Percentiles rank a stretch among this genome's conserved stretches.
Conservation (phyloP, 2,888 invertebrate genomes). For the Iselma pallidipennis region DNA sequence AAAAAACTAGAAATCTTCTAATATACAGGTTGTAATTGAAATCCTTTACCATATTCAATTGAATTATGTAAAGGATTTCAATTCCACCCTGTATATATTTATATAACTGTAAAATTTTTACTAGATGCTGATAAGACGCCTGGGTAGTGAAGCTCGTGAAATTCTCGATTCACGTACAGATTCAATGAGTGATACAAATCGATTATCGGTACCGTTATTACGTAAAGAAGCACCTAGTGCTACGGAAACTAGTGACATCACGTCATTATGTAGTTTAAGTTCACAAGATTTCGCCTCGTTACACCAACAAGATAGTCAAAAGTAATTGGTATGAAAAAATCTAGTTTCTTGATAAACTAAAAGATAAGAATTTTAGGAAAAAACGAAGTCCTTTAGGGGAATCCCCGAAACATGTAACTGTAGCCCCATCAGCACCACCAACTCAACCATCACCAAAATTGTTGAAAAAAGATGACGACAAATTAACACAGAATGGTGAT, state of each 20-base stretch:
- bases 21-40: neutral
- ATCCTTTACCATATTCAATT: no score
- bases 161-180: slow-evolving; percentile 51
- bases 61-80: no score
- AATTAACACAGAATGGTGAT: slow-evolving; percentile 32
- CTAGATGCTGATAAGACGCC: slow-evolving; percentile 68
- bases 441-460: slow-evolving; percentile 21
- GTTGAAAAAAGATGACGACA: slow-evolving; percentile 20
- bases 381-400: slow-evolving; percentile 34
- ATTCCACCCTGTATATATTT: neutral
- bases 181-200: slow-evolving; percentile 50
- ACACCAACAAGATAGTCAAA: slow-evolving; percentile 60
- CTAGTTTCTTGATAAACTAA: neutral
- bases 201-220: slow-evolving; percentile 55
- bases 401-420: slow-evolving; percentile 37
- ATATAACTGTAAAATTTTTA: slow-evolving; percentile 13
- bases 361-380: slow-evolving; percentile 30
- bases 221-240: slow-evolving; percentile 64
- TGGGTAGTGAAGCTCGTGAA: slow-evolving; percentile 65
- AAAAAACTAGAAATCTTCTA: neutral
- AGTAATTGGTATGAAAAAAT: slow-evolving; percentile 39
- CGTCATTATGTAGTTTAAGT: slow-evolving; percentile 72
- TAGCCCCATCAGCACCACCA: slow-evolving; percentile 7
- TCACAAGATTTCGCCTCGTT: slow-evolving; percentile 61
- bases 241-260: slow-evolving; percentile 73